Percentiles rank a stretch among this genome's conserved stretches.
phyloP scores from a whole-genome alignment of 2,113 vertebrate genomes.

The Cynocephalus volans region DNA sequence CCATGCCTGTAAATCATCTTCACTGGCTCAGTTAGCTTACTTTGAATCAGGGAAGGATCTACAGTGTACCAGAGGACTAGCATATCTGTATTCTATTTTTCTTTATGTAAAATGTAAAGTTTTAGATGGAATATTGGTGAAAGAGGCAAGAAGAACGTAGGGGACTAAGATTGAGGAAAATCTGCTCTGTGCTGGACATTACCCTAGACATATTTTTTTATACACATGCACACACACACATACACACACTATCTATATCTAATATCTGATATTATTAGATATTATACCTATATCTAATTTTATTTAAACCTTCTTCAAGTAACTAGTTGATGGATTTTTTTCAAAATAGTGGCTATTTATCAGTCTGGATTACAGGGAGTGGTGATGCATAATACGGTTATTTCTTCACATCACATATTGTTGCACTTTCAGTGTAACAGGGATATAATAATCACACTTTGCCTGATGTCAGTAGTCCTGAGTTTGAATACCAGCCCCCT shows the following conservation, averaged over 20 bases:
- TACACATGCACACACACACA: too few species aligned
- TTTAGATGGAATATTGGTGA: neutral
- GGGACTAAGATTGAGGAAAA: neutral
- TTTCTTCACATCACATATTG: neutral
- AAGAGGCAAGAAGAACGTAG: neutral
- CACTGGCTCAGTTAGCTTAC: neutral
- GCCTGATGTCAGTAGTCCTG: neutral
- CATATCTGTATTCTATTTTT: neutral
- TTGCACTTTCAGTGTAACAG: accelerated
- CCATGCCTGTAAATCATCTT: neutral
- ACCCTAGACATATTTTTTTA: neutral
- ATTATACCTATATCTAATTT: neutral
- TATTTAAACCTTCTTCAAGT: neutral
- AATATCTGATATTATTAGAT: neutral
- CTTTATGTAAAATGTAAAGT: neutral
- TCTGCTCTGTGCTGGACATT: neutral
- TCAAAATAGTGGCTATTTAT: neutral
- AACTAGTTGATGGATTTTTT: neutral
- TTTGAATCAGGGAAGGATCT: neutral
- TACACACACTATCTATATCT: neutral
- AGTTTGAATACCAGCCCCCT: neutral
- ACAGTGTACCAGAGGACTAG: neutral
- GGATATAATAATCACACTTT: neutral
- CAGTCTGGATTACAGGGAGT: neutral
- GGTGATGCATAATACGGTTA: accelerated